Percentiles rank a stretch among this genome's conserved stretches.
phyloP scores from a whole-genome alignment of 2,113 vertebrate genomes.

The Ovis canadensis region DNA sequence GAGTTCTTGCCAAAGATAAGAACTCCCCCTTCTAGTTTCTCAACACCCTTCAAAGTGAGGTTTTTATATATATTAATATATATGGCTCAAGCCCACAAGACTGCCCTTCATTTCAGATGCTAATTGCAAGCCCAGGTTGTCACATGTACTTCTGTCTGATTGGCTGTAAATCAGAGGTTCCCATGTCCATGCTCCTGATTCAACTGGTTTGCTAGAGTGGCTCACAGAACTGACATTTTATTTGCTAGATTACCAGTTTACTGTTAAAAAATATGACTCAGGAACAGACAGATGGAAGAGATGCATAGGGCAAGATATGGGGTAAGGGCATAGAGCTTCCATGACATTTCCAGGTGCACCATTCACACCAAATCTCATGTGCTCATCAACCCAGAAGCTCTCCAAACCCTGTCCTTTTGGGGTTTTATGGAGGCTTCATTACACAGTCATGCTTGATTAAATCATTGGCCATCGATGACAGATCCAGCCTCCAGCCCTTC shows the following conservation, averaged over 20 bases:
- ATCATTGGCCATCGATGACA: not conserved
- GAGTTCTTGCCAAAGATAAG: not conserved
- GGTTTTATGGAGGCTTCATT: not conserved
- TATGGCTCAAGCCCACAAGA: not conserved
- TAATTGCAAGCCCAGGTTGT: not conserved
- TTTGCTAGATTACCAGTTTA: not conserved
- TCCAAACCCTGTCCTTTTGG: not conserved
- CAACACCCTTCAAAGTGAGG: not conserved
- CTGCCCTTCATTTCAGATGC: not conserved
- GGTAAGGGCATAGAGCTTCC: not conserved
- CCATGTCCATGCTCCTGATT: too few relatives aligned
- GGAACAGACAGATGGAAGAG: not conserved
- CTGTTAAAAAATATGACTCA: not conserved
- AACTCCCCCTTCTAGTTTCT: not conserved
- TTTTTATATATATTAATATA: not conserved
- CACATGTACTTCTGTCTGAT: not conserved
- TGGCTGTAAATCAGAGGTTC: not conserved
- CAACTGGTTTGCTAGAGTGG: too few relatives aligned
- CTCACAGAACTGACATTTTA: not conserved
- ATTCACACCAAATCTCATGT: not conserved
- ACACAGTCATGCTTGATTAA: not conserved
- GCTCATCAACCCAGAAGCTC: not conserved
- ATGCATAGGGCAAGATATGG: not conserved
- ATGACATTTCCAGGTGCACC: not conserved
- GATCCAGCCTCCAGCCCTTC: not conserved